Evolutionary conservation across 2,888 invertebrate genomes (phyloP).

Genomic region (Scelioninae gen. 2): DNA sequence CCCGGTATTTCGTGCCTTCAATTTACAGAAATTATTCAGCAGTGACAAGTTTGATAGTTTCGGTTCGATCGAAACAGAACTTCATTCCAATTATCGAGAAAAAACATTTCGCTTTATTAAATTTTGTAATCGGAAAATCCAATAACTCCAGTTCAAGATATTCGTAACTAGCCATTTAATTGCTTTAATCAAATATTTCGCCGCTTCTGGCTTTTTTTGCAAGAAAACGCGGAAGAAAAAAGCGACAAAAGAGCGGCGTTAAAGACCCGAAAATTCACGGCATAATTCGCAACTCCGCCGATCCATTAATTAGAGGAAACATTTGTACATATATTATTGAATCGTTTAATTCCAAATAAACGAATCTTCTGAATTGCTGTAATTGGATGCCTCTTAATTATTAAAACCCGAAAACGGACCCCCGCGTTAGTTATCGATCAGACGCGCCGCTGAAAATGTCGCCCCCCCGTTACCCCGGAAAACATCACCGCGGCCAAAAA

Average conservation of each 20-base stretch:
- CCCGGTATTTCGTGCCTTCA: no score
- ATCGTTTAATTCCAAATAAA: slow-evolving; percentile 28
- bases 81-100: no score
- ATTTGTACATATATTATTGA: slow-evolving; percentile 29
- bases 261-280: background rate
- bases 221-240: background rate
- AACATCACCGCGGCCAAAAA: no score
- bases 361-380: slow-evolving; percentile 29
- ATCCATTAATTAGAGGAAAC: slow-evolving; percentile 30
- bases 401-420: slow-evolving; percentile 20
- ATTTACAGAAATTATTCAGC: no score
- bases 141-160: no score
- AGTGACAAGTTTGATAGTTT: no score
- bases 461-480: background rate
- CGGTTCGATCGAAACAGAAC: no score
- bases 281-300: slow-evolving; percentile 17
- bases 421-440: slow-evolving; percentile 2
- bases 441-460: background rate
- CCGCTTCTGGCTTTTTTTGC: no score
- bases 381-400: slow-evolving; percentile 24
- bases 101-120: no score
- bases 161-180: no score
- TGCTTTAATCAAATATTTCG: no score
- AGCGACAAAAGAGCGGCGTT: background rate
- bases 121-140: no score